Evolutionary conservation across 1,140 invertebrate species (phyloP).

Genomic region (Hypsibius dujardini): DNA sequence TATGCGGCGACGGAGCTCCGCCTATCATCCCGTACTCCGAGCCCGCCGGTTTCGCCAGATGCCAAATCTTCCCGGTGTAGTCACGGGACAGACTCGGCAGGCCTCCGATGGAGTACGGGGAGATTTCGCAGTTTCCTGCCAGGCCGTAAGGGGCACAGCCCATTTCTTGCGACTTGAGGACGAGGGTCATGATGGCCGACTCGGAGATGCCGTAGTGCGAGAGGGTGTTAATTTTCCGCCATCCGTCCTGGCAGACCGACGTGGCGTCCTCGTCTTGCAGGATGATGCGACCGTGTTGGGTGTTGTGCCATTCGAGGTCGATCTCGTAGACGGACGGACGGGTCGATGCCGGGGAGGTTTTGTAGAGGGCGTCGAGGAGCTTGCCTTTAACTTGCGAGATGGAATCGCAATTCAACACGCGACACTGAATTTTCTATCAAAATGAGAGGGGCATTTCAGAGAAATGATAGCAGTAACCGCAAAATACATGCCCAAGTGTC

Average conservation of each 20-base stretch:
- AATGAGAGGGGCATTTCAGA: too few species aligned
- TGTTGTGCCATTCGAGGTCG: constrained; percentile 79
- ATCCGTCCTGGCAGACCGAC: constrained; percentile 54
- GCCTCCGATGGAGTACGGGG: background rate
- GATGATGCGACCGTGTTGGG: constrained; percentile 69
- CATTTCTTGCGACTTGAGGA: constrained; percentile 35
- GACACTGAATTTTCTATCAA: constrained; percentile 82
- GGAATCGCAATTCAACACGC: constrained; percentile 92
- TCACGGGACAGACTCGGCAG: background rate
- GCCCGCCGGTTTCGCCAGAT: constrained; percentile 27
- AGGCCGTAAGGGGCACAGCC: constrained; percentile 24
- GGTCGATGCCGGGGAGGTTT: constrained; percentile 81
- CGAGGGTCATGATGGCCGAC: constrained; percentile 78
- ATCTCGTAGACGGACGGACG: constrained; percentile 78
- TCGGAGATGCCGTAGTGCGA: constrained; percentile 82
- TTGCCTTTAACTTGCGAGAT: constrained; percentile 95
- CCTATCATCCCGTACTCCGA: constrained; percentile 21
- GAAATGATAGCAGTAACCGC: too few species aligned
- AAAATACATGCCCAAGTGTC: too few species aligned
- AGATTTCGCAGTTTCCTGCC: constrained; percentile 23
- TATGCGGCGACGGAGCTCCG: too few species aligned
- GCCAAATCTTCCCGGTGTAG: constrained; percentile 27
- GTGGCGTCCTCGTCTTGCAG: constrained; percentile 81
- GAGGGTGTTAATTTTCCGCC: constrained; percentile 75
- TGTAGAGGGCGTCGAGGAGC: constrained; percentile 88